Evolutionary conservation across 2,797 vertebrate species (phyloP), one percentile per base, ranked within the genome.

Genomic region (Aselliscus stoliczkanus): DNA sequence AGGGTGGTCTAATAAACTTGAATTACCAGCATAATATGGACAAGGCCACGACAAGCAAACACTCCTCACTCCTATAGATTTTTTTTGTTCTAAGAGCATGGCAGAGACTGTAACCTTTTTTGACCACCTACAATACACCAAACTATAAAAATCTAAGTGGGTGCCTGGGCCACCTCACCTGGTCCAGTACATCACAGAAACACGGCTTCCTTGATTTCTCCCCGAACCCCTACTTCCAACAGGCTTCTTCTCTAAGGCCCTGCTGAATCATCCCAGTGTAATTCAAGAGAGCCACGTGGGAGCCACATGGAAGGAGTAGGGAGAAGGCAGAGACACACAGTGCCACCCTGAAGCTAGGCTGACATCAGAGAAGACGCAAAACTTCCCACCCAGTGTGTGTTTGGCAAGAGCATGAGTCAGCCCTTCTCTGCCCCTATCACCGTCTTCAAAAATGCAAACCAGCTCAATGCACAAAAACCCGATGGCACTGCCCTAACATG

Each of bases 201-300:
- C n/a, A 7, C 60, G 15, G 29, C 39, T 54, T 75, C 88, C 21
- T 56, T n/a, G 42, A 75, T 69, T 67, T 82, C 50, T 70, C 50
- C 50, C 20, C 34, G 2, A 5, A 14, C 42, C 20, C 1, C 23
- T 13, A 27, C 39, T 87, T 67, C 83, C 93, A 82, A 56, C 2
- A 67, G 64, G 64, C 79, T 82, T 90, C 92, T 72, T 62, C 29
- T 76, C 67, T 29, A n/a, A 69, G 88, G 25, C 70, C 54, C 77
- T 93, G 84, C 82, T 92, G 95, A 94, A 79, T 89, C 72, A 76
- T 31, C 50, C 80, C 65, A 9, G 37, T 15, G 31, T 65, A 69
- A 96, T 79, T 88, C 77, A 58, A 87, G 58, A 91, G 39, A 90
- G n/a, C 90, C 91, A 93, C 64, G 56, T 94, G 96, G 95, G 88